Conservation (phyloP, 2,113 vertebrate genomes). For the Halichoeres trimaculatus region DNA sequence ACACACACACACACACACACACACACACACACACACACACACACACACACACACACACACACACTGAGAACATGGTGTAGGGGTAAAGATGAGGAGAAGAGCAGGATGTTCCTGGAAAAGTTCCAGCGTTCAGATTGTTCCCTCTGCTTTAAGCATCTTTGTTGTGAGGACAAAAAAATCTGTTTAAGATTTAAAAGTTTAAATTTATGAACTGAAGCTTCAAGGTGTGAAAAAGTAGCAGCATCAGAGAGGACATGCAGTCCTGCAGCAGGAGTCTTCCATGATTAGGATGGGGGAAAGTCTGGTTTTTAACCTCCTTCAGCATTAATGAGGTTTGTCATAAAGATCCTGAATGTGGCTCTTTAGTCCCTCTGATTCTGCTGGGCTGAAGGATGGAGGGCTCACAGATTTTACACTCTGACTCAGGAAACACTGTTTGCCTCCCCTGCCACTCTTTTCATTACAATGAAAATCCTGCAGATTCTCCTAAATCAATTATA, state of each 20-base stretch:
- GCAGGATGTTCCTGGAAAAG: slow-evolving; percentile 22
- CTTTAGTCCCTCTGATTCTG: no score
- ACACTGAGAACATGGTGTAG: background rate
- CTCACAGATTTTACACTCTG: no score
- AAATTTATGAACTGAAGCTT: background rate
- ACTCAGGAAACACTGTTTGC: no score
- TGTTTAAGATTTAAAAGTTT: background rate
- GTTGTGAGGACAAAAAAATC: background rate
- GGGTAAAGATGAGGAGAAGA: background rate
- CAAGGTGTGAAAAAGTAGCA: background rate
- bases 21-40: slow-evolving; percentile 4
- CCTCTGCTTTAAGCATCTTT: background rate
- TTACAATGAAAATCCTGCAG: no score
- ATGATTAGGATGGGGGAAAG: background rate
- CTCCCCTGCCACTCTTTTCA: no score
- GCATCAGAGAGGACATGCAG: background rate
- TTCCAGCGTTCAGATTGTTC: background rate
- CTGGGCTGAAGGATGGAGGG: no score
- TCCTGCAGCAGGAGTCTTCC: background rate
- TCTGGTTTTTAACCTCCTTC: no score
- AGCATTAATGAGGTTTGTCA: no score
- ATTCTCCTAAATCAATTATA: no score
- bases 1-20: slow-evolving; percentile 15
- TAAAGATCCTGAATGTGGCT: no score
- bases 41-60: background rate